These are phyloP conservation scores for Otis tarda DNA, from an alignment of 2,113 vertebrate genomes.

Conservation along the genomic window DNA sequence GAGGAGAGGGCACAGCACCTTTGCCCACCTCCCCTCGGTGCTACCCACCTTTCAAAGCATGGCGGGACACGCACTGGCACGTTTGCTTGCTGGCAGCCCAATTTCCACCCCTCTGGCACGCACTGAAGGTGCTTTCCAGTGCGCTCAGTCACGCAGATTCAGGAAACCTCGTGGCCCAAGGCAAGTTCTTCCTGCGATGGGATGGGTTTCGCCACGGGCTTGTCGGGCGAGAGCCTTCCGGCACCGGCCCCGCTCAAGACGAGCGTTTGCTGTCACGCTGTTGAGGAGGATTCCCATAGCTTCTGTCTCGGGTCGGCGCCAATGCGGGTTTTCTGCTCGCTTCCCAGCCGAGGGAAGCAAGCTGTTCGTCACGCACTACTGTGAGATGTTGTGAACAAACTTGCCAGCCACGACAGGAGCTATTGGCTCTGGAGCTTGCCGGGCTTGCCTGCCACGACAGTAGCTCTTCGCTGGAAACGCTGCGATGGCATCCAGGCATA, in stretches of 20 bases:
- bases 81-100: neutral
- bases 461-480: neutral
- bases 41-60: neutral
- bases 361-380: neutral
- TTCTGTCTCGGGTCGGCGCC: neutral
- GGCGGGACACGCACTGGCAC: accelerated
- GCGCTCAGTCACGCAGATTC: neutral
- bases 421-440: neutral
- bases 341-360: neutral
- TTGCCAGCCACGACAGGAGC: neutral
- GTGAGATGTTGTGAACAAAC: neutral
- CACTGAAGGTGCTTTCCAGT: neutral
- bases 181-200: neutral
- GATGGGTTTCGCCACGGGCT: neutral
- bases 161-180: neutral
- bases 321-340: neutral
- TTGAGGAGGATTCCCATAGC: conserved; percentile 22
- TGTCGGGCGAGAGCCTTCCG: neutral
- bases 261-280: neutral
- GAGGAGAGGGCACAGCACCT: neutral
- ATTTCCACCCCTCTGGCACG: neutral
- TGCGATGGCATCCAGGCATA: neutral
- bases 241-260: neutral
- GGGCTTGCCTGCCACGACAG: accelerated
- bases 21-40: neutral